phyloP scores from a whole-genome alignment of 1,140 invertebrate genomes.

The Megathymus violae region DNA sequence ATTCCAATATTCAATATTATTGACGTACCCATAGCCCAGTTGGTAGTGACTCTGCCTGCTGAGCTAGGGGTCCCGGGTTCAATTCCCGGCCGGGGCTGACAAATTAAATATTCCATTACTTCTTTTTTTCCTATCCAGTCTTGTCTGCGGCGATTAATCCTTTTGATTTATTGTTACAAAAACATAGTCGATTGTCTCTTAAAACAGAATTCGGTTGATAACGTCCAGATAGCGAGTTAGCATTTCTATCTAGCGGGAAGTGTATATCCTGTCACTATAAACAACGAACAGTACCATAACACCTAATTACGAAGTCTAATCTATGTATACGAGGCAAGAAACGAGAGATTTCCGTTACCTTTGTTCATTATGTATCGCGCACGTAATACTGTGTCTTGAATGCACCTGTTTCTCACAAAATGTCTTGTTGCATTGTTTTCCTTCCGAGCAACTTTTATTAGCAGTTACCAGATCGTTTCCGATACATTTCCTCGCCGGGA shows the following conservation, averaged over 20 bases:
- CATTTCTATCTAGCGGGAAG: conserved; percentile 20
- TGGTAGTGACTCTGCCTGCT: too few species aligned
- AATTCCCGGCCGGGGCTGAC: too few species aligned
- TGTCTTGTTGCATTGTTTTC: conserved; percentile 29
- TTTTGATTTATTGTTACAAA: too few species aligned
- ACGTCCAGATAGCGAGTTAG: too few species aligned
- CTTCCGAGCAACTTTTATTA: conserved; percentile 23
- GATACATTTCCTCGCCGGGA: not conserved
- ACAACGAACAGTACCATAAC: conserved; percentile 29
- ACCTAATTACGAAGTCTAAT: conserved; percentile 29
- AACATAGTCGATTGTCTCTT: too few species aligned
- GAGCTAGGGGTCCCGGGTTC: too few species aligned
- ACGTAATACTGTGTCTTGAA: conserved; percentile 17
- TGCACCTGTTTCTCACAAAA: conserved; percentile 28
- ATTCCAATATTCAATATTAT: too few species aligned
- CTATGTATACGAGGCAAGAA: conserved; percentile 26
- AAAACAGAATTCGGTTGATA: too few species aligned
- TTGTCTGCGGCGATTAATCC: too few species aligned
- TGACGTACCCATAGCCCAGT: too few species aligned
- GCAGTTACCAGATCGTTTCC: conserved; percentile 20
- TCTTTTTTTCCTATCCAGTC: too few species aligned
- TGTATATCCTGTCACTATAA: conserved; percentile 25
- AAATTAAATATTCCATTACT: too few species aligned
- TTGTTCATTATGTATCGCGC: conserved; percentile 32
- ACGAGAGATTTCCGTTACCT: conserved; percentile 30